A percentile compares a stretch with the other conserved stretches of the same genome.
These are phyloP conservation scores for Phthorimaea operculella DNA, from an alignment of 1,140 invertebrate genomes.

Conservation along the genomic window DNA sequence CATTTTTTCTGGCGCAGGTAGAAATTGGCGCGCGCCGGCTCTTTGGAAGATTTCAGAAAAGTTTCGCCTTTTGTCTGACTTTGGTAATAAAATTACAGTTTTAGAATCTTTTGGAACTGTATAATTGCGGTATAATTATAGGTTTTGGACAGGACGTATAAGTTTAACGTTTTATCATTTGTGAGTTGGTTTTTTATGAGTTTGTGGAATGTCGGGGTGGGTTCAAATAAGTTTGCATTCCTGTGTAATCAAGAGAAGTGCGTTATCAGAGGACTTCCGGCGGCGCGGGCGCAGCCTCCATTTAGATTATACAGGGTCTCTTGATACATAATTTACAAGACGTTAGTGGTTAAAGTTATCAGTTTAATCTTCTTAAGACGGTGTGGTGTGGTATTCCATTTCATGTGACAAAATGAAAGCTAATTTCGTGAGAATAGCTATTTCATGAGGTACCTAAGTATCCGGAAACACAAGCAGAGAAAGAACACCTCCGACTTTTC, in stretches of 20 bases:
- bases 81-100: conserved; percentile 27
- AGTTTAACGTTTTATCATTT: not conserved
- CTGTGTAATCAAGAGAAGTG: not conserved
- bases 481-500: too few relatives aligned
- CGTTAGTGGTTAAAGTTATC: too few relatives aligned
- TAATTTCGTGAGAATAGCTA: too few relatives aligned
- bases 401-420: too few relatives aligned
- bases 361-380: too few relatives aligned
- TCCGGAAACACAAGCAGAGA: too few relatives aligned
- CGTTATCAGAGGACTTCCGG: conserved; percentile 9
- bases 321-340: too few relatives aligned
- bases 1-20: conserved; percentile 33
- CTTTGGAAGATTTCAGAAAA: not conserved
- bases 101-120: conserved; percentile 23
- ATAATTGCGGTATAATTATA: conserved; percentile 19
- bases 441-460: too few relatives aligned
- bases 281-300: not conserved
- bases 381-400: too few relatives aligned
- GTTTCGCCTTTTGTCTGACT: conserved; percentile 13
- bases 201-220: not conserved
- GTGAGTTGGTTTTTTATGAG: not conserved
- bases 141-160: not conserved
- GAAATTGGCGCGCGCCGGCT: conserved; percentile 32
- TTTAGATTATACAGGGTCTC: too few relatives aligned
- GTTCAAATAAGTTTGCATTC: not conserved